phyloP scores from a whole-genome alignment of 2,888 invertebrate species.

The Latheticus oryzae region DNA sequence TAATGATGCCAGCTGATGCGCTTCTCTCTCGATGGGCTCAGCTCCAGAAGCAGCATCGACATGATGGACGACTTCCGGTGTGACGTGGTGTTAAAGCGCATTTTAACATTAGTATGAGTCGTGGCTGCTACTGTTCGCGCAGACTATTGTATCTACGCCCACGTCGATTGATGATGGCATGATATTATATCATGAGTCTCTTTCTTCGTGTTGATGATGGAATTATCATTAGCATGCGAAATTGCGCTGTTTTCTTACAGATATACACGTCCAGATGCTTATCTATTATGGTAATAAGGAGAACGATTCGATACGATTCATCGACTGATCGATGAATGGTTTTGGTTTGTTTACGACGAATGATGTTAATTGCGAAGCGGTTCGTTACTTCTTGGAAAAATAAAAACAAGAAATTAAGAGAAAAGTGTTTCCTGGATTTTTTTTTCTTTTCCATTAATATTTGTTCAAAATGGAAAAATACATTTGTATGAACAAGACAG shows the following conservation, averaged over 20 bases:
- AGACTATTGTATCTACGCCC: conserved; percentile 33
- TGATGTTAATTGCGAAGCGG: conserved; percentile 25
- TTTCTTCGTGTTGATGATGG: conserved; percentile 27
- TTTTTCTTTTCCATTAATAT: conserved; percentile 6
- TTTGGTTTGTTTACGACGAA: conserved; percentile 30
- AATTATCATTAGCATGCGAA: conserved; percentile 24
- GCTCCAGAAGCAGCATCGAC: conserved; percentile 32
- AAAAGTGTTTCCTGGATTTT: too few relatives aligned
- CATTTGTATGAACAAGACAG: conserved; percentile 13
- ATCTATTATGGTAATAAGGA: conserved; percentile 26
- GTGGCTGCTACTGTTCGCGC: conserved; percentile 39
- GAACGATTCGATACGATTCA: conserved; percentile 23
- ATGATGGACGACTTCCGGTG: conserved; percentile 52
- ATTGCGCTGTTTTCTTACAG: conserved; percentile 22
- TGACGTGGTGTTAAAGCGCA: conserved; percentile 46
- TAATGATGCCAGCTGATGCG: conserved; percentile 31
- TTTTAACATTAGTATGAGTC: conserved; percentile 41
- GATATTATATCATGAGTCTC: conserved; percentile 30
- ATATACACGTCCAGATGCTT: conserved; percentile 19
- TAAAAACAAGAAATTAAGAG: background rate
- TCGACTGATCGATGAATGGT: conserved; percentile 31
- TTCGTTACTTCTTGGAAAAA: conserved; percentile 27
- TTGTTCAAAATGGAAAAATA: conserved; percentile 25
- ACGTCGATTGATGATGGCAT: conserved; percentile 25
- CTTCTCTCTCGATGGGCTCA: conserved; percentile 26